A percentile compares a stretch with the other conserved stretches of the same genome.
Evolutionary conservation across 2,797 vertebrate genomes (phyloP).

Genomic region (Sebastes elongatus): DNA sequence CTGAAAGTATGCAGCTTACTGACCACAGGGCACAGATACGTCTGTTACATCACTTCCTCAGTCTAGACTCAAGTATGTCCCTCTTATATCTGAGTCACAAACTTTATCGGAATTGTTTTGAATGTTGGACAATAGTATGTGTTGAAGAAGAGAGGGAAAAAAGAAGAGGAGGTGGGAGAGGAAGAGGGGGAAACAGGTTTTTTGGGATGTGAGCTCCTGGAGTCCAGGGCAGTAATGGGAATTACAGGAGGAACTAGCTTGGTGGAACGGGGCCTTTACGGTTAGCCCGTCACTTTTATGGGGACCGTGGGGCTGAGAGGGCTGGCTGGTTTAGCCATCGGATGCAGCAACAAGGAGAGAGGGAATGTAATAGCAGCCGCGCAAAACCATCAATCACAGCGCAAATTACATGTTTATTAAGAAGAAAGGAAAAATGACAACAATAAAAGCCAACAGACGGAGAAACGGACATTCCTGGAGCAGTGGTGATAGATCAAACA

Average conservation of each 20-base stretch:
- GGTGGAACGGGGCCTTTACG: conserved; percentile 45
- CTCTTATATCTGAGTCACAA: conserved; percentile 64
- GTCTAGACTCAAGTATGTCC: conserved; percentile 80
- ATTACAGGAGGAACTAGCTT: conserved; percentile 67
- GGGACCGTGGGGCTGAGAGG: conserved; percentile 48
- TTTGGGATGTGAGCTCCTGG: conserved; percentile 57
- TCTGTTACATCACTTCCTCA: conserved; percentile 62
- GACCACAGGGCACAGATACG: conserved; percentile 49
- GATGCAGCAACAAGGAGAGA: conserved; percentile 44
- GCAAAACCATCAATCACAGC: conserved; percentile 64
- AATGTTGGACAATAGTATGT: conserved; percentile 53
- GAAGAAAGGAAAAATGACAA: conserved; percentile 52
- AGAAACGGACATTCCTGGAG: conserved; percentile 34
- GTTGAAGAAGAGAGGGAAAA: conserved; percentile 18
- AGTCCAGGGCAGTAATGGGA: conserved; percentile 78
- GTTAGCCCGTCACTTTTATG: conserved; percentile 65
- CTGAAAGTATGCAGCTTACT: conserved; percentile 44
- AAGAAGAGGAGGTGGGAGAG: background rate
- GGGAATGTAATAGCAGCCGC: conserved; percentile 51
- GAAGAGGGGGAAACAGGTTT: conserved; percentile 52
- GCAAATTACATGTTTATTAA: conserved; percentile 70
- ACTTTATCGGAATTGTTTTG: conserved; percentile 60
- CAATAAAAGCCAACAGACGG: conserved; percentile 43
- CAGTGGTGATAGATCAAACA: conserved; percentile 13
- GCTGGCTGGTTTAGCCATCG: conserved; percentile 65